Percentiles rank a stretch among this genome's conserved stretches.
Conservation (phyloP, 1,140 invertebrate species). For the Drosophila burlai region DNA sequence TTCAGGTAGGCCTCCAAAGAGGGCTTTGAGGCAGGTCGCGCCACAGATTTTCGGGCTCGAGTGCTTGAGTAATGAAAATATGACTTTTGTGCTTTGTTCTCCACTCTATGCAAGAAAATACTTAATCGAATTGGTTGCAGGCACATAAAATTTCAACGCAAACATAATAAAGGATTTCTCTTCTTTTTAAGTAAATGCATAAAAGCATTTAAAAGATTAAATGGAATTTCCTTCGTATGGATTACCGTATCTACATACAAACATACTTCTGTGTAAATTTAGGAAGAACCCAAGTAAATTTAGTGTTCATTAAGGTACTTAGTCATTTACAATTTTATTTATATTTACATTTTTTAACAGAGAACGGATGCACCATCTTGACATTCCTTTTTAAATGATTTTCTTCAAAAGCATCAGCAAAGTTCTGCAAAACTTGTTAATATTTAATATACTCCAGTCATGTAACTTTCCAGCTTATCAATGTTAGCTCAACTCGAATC, state of each 20-base stretch:
- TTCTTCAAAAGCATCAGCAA: background rate
- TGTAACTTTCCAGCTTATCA: slow-evolving; percentile 15
- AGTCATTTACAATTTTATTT: background rate
- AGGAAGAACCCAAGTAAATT: background rate
- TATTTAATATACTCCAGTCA: slow-evolving; percentile 2
- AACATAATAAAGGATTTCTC: background rate
- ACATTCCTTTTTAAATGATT: background rate
- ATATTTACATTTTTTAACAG: background rate
- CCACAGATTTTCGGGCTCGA: slow-evolving; percentile 21
- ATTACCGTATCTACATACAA: background rate
- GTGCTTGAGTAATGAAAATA: slow-evolving; percentile 49
- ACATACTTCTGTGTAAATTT: background rate
- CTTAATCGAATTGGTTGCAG: slow-evolving; percentile 13
- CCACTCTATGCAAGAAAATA: background rate
- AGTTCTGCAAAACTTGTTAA: background rate
- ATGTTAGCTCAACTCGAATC: background rate
- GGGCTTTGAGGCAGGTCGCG: slow-evolving; percentile 33
- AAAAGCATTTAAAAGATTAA: background rate
- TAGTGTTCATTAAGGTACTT: too few species aligned
- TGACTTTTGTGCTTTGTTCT: slow-evolving; percentile 5
- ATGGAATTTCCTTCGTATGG: background rate
- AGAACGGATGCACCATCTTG: background rate
- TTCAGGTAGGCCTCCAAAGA: slow-evolving; percentile 26
- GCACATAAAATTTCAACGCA: background rate
- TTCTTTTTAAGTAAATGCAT: too few species aligned